Evolutionary conservation across 2,113 vertebrate species (phyloP), one percentile per base, ranked within the genome.

Genomic region (Epinephelus moara): DNA sequence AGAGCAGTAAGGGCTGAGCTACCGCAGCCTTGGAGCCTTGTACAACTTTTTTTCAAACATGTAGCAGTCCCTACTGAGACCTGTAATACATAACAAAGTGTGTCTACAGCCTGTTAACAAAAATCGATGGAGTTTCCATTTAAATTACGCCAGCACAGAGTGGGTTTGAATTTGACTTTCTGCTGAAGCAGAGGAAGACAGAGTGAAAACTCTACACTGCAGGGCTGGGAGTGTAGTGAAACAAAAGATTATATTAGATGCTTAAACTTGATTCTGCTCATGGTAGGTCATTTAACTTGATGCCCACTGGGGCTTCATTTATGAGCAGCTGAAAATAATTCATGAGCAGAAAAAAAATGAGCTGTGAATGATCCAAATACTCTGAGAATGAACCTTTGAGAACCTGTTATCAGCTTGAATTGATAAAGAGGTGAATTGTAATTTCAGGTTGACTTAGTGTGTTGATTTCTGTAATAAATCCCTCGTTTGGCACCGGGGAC

Each of bases 381-480:
- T 30, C 30, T 30, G 14, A 60, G 63, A 73, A 79, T 25, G 21
- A 55, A 60, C 52, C n/a, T 4, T 64, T 25, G 1, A 59, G 11
- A 45, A 9, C 15, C 11, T 53, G 1, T 56, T 23, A 33, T 56
- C 9, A 70, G 57, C 13, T 49, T 37, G 9, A 63, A 78, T 75
- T 57, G 12, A 63, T 25, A n/a, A 49, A 18, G 71, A 45, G n/a
- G 53, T 67, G 7, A 52, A 42, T 19, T n/a, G 13, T 52, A 4
- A 25, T 45, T 42, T 62, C 23, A 59, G 7, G 23, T 50, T 0
- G 11, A 40, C 23, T 75, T 21, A 15, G 1, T 62, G n/a, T 61
- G 56, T 37, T 64, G 67, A 79, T 57, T 55, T 40, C 33, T 76
- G 27, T 61, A 23, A 79, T 67, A 50, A 75, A 69, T 33, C 42